phyloP scores from a whole-genome alignment of 2,797 vertebrate genomes.

The Diplodus puntazzo region DNA sequence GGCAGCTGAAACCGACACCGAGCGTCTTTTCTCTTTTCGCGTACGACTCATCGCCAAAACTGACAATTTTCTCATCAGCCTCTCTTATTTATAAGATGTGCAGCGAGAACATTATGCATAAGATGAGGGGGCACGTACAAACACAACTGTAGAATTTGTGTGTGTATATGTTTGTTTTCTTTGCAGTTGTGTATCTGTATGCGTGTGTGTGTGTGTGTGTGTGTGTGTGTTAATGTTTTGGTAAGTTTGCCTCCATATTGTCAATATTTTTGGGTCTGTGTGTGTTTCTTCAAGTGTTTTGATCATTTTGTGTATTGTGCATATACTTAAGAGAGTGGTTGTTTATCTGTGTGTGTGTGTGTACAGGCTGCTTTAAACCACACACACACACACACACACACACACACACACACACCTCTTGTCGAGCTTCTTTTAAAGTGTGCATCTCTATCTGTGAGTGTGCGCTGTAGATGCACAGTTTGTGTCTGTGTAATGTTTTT shows the following conservation, averaged over 20 bases:
- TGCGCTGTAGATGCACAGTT: neutral
- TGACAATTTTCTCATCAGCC: neutral
- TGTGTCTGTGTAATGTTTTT: slow-evolving; percentile 10
- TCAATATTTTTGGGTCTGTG: neutral
- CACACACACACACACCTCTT: neutral
- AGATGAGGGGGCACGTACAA: neutral
- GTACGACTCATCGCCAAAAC: neutral
- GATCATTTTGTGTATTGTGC: neutral
- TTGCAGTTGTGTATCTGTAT: slow-evolving; percentile 4
- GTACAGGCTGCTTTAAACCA: no score
- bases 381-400: no score
- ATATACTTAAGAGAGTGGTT: slow-evolving; percentile 1
- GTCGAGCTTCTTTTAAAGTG: slow-evolving; percentile 17
- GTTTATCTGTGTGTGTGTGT: neutral
- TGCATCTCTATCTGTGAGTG: slow-evolving; percentile 10
- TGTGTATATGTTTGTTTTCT: neutral
- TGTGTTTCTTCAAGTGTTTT: neutral
- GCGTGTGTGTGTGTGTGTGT: neutral
- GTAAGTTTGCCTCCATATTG: neutral
- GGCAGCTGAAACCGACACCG: neutral
- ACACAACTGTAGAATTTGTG: neutral
- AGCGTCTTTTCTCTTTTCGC: neutral
- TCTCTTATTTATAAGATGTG: neutral
- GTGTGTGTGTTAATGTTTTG: no score
- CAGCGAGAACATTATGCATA: neutral